Evolutionary conservation across 2,888 invertebrate species (phyloP), one percentile per base, ranked within the genome.

Genomic region (Hofmannophila pseudospretella): DNA sequence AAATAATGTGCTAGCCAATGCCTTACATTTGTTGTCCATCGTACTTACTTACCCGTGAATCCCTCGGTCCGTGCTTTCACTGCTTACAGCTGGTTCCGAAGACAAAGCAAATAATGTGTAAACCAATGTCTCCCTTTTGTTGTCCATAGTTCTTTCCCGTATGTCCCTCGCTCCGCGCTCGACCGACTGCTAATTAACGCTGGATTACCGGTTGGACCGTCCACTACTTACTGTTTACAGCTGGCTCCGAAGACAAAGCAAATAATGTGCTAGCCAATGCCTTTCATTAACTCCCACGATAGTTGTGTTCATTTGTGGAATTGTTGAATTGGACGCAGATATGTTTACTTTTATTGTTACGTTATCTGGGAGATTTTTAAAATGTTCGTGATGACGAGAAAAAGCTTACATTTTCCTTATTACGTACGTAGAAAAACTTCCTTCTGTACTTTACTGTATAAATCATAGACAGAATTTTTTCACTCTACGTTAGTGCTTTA

Each of bases 121-220:
- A 58, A 62, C 72, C 67, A 66, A 69, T 67, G 65, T 64, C 61
- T 68, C 69, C 70, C 64, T 72, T 76, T 74, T 33, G 25, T 10
- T 25, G 14, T 14, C 9, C 34, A 47, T 41, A 58, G 11, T 42
- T 30, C 34, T 22, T 22, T 39, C 16, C 65, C 39, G 67, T 72
- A 58, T 69, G 69, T 71, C 58, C 37, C 33, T 31, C 14, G 44
- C 51, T 47, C 50, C 51, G 49, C 62, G 66, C 64, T 62, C 67
- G 62, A 72, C 72, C 72, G 69, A 70, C 77, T 76, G 72, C 76
- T 86, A 86, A 86, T 86, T 84, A 86, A 76, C 71, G 65, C 67
- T 56, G 84, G 85, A 85, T 85, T 85, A 85, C 78, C 61, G 72
- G 66, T 68, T 74, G 59, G 66, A 64, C 70, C 67, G 29, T 12